These are phyloP conservation scores for Streblospio benedicti DNA, from an alignment of 1,140 invertebrate genomes.

Conservation along the genomic window DNA sequence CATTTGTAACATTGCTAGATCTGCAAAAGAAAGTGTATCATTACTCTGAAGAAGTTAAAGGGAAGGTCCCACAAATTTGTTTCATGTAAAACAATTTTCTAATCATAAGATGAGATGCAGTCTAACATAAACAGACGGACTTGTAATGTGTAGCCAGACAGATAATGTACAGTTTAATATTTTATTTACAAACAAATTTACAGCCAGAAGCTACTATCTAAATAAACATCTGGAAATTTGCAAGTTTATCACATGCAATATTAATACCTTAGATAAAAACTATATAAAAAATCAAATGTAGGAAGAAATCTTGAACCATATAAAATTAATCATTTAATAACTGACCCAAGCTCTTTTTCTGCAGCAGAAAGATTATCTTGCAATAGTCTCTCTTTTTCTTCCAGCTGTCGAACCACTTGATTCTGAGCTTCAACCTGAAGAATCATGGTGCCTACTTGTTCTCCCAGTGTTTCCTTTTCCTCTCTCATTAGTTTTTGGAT, in stretches of 20 bases:
- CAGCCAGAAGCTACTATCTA: too few species aligned
- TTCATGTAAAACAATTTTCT: too few species aligned
- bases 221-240: too few species aligned
- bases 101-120: too few species aligned
- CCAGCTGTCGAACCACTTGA: slow-evolving; percentile 83
- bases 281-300: neutral
- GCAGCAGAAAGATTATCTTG: slow-evolving; percentile 85
- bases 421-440: slow-evolving; percentile 92
- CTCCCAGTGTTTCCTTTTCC: slow-evolving; percentile 81
- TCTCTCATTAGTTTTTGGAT: slow-evolving; percentile 87
- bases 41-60: too few species aligned
- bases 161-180: too few species aligned
- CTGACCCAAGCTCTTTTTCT: slow-evolving; percentile 75
- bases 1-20: neutral
- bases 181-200: too few species aligned
- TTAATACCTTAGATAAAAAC: neutral
- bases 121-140: too few species aligned
- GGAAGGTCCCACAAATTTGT: too few species aligned
- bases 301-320: neutral
- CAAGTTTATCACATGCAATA: neutral
- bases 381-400: slow-evolving; percentile 91
- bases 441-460: slow-evolving; percentile 80
- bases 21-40: too few species aligned
- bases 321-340: neutral
- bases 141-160: too few species aligned